Conservation (phyloP, 2,888 invertebrate species). For the Lithosia quadra region DNA sequence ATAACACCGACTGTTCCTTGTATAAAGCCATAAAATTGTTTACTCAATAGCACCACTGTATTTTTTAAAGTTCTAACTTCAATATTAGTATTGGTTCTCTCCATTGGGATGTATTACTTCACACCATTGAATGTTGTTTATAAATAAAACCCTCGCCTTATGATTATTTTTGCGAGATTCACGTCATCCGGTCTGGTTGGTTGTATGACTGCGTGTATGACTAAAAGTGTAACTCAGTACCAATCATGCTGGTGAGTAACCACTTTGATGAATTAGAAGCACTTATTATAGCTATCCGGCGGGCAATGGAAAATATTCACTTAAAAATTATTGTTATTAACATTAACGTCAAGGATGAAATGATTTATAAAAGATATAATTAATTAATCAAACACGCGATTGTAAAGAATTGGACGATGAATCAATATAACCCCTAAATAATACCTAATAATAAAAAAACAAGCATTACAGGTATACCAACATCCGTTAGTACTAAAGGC, state of each 20-base stretch:
- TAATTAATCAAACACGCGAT: not conserved
- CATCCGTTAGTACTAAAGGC: not conserved
- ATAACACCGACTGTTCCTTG: conserved; percentile 24
- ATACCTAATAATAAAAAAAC: not conserved
- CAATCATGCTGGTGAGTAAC: conserved; percentile 69
- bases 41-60: conserved; percentile 41
- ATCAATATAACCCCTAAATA: too few relatives aligned
- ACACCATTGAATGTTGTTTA: conserved; percentile 68
- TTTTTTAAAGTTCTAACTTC: conserved; percentile 44
- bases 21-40: conserved; percentile 44
- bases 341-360: not conserved
- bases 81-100: conserved; percentile 54
- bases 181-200: conserved; percentile 76
- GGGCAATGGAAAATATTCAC: not conserved
- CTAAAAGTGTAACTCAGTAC: conserved; percentile 73
- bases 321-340: not conserved
- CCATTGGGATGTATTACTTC: conserved; percentile 63
- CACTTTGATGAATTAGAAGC: conserved; percentile 22
- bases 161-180: conserved; percentile 77
- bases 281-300: conserved; percentile 12
- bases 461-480: too few relatives aligned
- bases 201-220: conserved; percentile 78
- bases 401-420: not conserved
- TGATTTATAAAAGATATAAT: not conserved
- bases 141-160: conserved; percentile 66